Conservation (phyloP, 2,113 vertebrate genomes). For the Sinocyclocheilus anophthalmus region DNA sequence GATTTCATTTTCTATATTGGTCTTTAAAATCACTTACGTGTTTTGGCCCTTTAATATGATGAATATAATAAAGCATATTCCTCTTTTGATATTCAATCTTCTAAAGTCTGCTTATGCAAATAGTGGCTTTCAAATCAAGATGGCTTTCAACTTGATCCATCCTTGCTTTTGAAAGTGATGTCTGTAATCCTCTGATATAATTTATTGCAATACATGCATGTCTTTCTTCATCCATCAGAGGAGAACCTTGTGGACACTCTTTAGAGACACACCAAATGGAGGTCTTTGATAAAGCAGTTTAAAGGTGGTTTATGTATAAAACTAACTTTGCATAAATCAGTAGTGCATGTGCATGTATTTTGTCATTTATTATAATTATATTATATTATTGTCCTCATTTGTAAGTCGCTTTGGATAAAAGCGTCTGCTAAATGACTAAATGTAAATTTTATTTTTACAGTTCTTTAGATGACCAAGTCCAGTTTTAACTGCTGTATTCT, state of each 20-base stretch:
- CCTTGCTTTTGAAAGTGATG: conserved; percentile 51
- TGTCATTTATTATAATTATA: no score
- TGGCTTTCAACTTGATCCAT: conserved; percentile 47
- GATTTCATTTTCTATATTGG: conserved; percentile 32
- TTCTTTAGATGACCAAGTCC: background rate
- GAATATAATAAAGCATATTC: conserved; percentile 27
- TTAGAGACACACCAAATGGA: conserved; percentile 17
- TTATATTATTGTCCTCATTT: no score
- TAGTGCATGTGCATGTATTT: background rate
- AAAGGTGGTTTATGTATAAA: background rate
- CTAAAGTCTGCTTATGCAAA: conserved; percentile 51
- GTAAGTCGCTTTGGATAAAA: no score
- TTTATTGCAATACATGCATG: conserved; percentile 43
- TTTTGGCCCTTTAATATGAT: conserved; percentile 39
- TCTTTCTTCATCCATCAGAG: conserved; percentile 38
- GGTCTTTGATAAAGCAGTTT: background rate
- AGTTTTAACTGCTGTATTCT: background rate
- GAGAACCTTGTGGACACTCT: conserved; percentile 43
- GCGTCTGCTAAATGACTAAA: no score
- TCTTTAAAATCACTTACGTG: conserved; percentile 13
- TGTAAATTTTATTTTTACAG: background rate
- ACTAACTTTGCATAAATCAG: background rate
- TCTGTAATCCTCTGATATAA: conserved; percentile 52
- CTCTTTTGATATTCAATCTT: conserved; percentile 49
- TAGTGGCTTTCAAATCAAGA: conserved; percentile 52